Base-by-base conservation (phyloP, 2,113 vertebrate species). In the Neomonachus schauinslandi region DNA sequence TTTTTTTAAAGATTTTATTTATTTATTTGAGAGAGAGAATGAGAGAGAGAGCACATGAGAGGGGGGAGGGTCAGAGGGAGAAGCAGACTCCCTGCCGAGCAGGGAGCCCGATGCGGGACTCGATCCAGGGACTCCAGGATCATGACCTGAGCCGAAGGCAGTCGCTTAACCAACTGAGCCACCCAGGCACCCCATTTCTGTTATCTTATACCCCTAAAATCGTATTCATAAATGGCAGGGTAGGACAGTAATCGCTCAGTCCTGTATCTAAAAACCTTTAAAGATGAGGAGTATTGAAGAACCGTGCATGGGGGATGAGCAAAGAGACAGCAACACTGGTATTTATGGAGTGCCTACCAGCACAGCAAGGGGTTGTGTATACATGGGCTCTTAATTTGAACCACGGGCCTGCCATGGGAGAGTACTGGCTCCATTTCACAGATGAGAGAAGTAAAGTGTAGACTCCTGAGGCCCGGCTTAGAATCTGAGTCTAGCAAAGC, bases 321-420 rank as follows among this genome's bases (percentile, higher is more conserved):
- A n/a, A 1, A 49, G 19, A 71, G 49, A 26, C 0, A 4, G 19
- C 13, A 24, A 46, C 2, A 0, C 11, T 7, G 2, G 46, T 4
- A 7, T 31, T 72, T 33, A 26, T 26, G 12, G 36, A 31, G 63
- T 0, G 0, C 8, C n/a, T 5, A 11, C 36, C 21, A 53, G 57
- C 10, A 31, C 26, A 14, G 3, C 0, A 2, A 72, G 49, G 16
- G 14, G 4, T 33, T 7, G 7, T 21, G 16, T 12, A 31, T 0
- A 18, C 9, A 51, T 3, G 67, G 46, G 1, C n/a, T 82, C 33
- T 53, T 80, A 4, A 22, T 33, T 7, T n/a, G 28, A 42, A 76
- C 0, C 24, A 16, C 2, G 7, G 15, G 14, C 57, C 74, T 76
- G 8, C 10, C n/a, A 4, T 0, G 19, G 7, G 11, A 26, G 15